Conservation (phyloP, 2,888 invertebrate species). For the Gasteruption jaculator region DNA sequence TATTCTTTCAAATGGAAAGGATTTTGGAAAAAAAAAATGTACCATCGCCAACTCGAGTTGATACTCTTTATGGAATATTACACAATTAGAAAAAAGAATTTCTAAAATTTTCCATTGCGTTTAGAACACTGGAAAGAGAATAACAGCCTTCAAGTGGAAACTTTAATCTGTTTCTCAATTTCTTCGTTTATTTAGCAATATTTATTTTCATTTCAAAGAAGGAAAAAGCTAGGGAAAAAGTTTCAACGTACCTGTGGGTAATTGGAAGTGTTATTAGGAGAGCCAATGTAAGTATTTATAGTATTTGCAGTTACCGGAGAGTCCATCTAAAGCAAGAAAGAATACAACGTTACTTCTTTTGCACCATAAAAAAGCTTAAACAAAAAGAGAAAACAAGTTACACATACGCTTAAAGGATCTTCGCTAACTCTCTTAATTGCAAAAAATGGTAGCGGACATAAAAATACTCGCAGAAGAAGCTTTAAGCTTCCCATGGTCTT, state of each 20-base stretch:
- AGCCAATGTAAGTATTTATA: conserved; percentile 48
- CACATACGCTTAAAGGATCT: conserved; percentile 18
- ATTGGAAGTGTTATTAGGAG: conserved; percentile 49
- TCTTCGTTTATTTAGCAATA: neutral
- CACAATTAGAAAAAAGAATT: no score
- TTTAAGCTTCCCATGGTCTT: no score
- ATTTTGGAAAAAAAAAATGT: no score
- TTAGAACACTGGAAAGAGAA: no score
- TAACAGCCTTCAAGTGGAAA: no score
- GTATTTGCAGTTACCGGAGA: conserved; percentile 49
- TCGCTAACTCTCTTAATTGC: no score
- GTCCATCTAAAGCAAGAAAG: conserved; percentile 52
- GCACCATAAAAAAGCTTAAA: conserved; percentile 15
- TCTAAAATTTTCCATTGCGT: no score
- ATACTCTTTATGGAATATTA: no score
- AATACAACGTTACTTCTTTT: conserved; percentile 12
- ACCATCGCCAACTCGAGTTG: no score
- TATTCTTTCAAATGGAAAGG: no score
- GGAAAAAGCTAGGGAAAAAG: conserved; percentile 2
- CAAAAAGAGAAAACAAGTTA: conserved; percentile 16
- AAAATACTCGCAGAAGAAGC: no score
- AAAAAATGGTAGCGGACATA: no score
- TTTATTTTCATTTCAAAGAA: conserved; percentile 8
- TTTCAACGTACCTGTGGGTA: conserved; percentile 45
- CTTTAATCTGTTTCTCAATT: neutral